Percentiles rank a stretch among this genome's conserved stretches.
phyloP scores from a whole-genome alignment of 2,797 vertebrate genomes.

The Ciconia nigra region DNA sequence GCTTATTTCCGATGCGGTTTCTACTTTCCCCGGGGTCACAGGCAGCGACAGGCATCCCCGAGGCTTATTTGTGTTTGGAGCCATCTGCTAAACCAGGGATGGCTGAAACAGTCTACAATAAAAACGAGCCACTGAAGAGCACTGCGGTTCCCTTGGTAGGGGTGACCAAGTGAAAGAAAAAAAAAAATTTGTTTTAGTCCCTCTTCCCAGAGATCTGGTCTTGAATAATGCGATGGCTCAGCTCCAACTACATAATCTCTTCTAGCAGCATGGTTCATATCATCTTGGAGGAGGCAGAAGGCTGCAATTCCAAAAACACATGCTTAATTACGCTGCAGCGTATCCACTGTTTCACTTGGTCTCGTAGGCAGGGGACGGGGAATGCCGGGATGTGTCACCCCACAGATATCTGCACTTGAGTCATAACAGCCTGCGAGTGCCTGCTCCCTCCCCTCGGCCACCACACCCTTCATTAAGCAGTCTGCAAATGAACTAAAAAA shows the following conservation, averaged over 20 bases:
- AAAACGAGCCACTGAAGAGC: neutral
- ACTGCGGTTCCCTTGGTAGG: neutral
- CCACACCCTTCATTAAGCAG: neutral
- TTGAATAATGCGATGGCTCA: neutral
- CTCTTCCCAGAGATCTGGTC: neutral
- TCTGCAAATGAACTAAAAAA: neutral
- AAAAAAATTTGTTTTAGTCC: neutral
- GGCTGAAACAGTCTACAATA: neutral
- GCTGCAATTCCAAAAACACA: neutral
- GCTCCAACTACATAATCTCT: neutral
- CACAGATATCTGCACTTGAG: neutral
- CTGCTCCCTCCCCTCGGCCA: neutral
- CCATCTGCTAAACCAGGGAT: constrained; percentile 9
- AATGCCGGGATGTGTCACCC: neutral
- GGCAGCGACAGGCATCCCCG: neutral
- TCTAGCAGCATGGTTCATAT: neutral
- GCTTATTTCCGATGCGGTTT: neutral
- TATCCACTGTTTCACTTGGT: neutral
- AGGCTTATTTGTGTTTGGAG: neutral
- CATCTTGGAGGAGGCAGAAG: neutral
- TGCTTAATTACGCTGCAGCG: neutral
- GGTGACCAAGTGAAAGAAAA: neutral
- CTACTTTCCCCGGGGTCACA: neutral
- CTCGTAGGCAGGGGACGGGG: neutral
- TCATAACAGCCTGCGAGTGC: neutral